A percentile compares a stretch with the other conserved stretches of the same genome.
These are phyloP conservation scores for Alethe diademata DNA, from an alignment of 2,113 vertebrate species.

Conservation along the genomic window DNA sequence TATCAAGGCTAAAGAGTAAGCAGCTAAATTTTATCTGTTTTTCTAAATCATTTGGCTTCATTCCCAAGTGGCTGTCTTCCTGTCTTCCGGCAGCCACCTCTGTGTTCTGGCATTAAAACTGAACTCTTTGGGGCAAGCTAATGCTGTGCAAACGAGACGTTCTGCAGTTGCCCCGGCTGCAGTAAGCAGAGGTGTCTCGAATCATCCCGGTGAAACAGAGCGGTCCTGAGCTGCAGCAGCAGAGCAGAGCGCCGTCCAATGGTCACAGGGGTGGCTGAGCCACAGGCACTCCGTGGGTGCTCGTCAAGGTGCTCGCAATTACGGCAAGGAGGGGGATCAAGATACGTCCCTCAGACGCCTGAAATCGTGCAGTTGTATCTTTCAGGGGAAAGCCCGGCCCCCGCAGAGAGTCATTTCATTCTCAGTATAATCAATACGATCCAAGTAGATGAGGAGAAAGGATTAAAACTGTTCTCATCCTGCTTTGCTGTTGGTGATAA, in stretches of 20 bases:
- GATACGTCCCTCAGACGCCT: background rate
- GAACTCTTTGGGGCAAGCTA: background rate
- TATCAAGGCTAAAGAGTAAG: background rate
- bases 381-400: background rate
- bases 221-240: background rate
- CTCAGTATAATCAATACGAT: background rate
- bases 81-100: background rate
- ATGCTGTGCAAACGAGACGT: background rate
- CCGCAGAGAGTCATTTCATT: background rate
- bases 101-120: background rate
- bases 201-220: rapidly evolving
- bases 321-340: background rate
- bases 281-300: background rate
- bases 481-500: background rate
- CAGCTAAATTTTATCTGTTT: background rate
- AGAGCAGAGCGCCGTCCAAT: background rate
- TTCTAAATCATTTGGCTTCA: background rate
- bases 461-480: background rate
- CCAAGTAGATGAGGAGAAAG: background rate
- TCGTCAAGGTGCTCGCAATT: background rate
- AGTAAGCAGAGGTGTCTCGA: background rate
- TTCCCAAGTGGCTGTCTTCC: background rate
- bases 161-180: background rate
- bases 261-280: background rate
- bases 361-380: background rate